Evolutionary conservation across 2,797 vertebrate species (phyloP).

Genomic region (Trachops cirrhosus): DNA sequence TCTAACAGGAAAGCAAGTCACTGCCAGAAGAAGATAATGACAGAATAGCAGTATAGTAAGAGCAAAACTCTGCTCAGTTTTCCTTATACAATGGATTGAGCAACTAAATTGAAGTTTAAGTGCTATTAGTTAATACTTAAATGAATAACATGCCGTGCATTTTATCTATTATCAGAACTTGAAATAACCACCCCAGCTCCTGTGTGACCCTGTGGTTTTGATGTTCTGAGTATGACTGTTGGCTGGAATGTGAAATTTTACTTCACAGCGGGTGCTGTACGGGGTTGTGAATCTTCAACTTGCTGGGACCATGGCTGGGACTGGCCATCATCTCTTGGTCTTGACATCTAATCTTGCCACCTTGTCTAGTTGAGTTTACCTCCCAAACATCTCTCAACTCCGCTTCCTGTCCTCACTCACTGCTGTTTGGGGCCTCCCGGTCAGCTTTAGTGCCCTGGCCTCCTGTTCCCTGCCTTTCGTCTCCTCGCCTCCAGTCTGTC

Average conservation of each 20-base stretch:
- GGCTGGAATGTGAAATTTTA: neutral
- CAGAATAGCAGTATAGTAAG: neutral
- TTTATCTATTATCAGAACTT: neutral
- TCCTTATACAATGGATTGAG: neutral
- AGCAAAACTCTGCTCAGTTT: neutral
- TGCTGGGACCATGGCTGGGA: neutral
- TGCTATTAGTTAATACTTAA: neutral
- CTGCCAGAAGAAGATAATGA: slow-evolving; percentile 16
- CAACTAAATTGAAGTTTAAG: neutral
- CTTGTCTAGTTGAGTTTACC: neutral
- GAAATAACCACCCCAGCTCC: neutral
- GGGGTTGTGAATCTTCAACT: neutral
- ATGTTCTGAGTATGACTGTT: neutral
- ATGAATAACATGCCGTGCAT: neutral
- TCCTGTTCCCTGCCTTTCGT: neutral
- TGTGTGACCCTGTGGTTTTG: neutral
- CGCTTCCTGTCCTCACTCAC: neutral
- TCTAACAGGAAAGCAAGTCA: slow-evolving; percentile 47
- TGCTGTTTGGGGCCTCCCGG: neutral
- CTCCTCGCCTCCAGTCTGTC: neutral
- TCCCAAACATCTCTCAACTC: neutral
- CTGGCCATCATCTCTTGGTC: neutral
- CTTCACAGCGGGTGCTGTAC: neutral
- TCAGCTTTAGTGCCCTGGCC: neutral
- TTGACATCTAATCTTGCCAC: neutral